Evolutionary conservation across 2,113 vertebrate species (phyloP).

Genomic region (Arizona elegans): DNA sequence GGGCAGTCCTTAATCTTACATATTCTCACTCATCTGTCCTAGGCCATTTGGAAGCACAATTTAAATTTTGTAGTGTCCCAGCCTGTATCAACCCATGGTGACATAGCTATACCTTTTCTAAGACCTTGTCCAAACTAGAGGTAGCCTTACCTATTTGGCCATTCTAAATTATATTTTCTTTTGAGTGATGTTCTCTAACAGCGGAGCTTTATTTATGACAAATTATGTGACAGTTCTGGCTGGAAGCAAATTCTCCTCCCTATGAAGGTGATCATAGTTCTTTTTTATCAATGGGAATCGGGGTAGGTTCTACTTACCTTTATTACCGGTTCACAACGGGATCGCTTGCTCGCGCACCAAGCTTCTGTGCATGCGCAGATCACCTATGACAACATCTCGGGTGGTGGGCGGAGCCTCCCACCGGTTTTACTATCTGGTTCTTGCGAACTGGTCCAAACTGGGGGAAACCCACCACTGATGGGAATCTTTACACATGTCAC

Average conservation of each 20-base stretch:
- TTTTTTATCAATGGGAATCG: neutral
- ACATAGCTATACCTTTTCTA: neutral
- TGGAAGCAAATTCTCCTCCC: neutral
- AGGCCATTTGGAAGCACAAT: neutral
- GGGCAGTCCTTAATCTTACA: neutral
- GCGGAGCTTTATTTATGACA: neutral
- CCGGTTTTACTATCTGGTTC: too few relatives aligned
- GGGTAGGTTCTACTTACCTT: too few relatives aligned
- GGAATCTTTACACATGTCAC: neutral
- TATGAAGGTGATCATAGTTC: neutral
- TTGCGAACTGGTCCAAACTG: too few relatives aligned
- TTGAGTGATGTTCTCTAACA: neutral
- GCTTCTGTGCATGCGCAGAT: too few relatives aligned
- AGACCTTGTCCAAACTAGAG: neutral
- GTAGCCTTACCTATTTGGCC: neutral
- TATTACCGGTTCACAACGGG: too few relatives aligned
- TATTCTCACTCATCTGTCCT: neutral
- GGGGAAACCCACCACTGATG: too few relatives aligned
- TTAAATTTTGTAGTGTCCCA: neutral
- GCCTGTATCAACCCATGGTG: neutral
- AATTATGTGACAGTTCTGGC: neutral
- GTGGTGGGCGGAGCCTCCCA: too few relatives aligned
- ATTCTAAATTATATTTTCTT: neutral
- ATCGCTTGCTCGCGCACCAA: too few relatives aligned
- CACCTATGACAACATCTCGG: too few relatives aligned